These are phyloP conservation scores for Butorides virescens DNA, from an alignment of 2,113 vertebrate species.

Conservation along the genomic window DNA sequence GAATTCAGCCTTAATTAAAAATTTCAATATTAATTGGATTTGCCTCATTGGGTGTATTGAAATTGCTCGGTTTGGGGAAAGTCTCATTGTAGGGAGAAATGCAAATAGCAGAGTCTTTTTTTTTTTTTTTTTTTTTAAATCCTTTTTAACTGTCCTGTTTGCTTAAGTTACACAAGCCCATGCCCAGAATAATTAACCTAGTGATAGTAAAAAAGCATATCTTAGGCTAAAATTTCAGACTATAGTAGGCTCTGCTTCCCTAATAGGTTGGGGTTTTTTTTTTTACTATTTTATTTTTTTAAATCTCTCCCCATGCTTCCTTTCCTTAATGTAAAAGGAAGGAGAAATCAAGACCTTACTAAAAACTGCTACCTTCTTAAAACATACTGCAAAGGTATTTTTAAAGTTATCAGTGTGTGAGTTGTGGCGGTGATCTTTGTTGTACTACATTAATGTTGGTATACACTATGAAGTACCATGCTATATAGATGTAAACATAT, in stretches of 20 bases:
- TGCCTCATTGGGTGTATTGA: not conserved
- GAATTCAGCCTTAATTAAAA: not conserved
- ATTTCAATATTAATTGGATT: not conserved
- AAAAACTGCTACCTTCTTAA: not conserved
- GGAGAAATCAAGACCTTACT: not conserved
- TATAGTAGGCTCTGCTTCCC: not conserved
- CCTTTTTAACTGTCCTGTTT: not conserved
- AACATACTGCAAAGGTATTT: not conserved
- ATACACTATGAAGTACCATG: not conserved
- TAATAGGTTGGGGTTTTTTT: not conserved
- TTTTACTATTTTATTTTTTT: not conserved
- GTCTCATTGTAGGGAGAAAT: not conserved
- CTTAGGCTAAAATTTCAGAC: not conserved
- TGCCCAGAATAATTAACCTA: not conserved
- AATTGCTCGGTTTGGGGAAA: not conserved
- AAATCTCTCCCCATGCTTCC: not conserved
- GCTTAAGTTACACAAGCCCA: not conserved
- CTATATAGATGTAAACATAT: not conserved
- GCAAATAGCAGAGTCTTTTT: not conserved
- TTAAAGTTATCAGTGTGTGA: not conserved
- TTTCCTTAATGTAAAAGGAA: not conserved
- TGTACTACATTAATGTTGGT: not conserved
- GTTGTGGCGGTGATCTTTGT: not conserved
- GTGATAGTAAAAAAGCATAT: not conserved
- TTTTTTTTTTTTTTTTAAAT: not conserved